Evolutionary conservation across 2,888 invertebrate genomes (phyloP).

Genomic region (Sipha maydis): DNA sequence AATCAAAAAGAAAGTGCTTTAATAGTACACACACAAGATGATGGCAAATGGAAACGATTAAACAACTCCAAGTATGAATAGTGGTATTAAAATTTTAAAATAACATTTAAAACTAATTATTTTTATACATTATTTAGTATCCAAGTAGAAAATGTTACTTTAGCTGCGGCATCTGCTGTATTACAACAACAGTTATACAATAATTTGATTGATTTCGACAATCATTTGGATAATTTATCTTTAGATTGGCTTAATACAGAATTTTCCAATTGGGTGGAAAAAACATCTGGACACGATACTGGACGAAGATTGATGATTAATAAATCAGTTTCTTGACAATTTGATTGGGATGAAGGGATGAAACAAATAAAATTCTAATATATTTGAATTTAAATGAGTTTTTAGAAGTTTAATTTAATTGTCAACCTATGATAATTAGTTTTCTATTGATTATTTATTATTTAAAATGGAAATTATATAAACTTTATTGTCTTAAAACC

Average conservation of each 20-base stretch:
- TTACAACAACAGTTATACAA: conserved; percentile 77
- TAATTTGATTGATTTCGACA: conserved; percentile 91
- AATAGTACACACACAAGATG: conserved; percentile 76
- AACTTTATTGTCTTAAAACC: background rate
- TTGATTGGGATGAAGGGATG: conserved; percentile 56
- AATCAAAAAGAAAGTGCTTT: conserved; percentile 77
- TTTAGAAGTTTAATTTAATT: conserved; percentile 36
- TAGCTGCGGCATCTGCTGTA: conserved; percentile 77
- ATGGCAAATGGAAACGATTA: conserved; percentile 81
- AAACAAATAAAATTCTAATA: conserved; percentile 60
- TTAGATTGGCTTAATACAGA: conserved; percentile 77
- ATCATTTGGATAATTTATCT: conserved; percentile 90
- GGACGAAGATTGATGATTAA: conserved; percentile 35
- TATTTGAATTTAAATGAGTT: conserved; percentile 12
- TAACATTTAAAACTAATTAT: conserved; percentile 11
- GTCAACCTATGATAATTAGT: background rate
- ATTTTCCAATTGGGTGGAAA: conserved; percentile 36
- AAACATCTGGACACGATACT: conserved; percentile 32
- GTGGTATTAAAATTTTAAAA: background rate
- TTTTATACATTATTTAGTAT: conserved; percentile 63
- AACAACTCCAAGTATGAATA: conserved; percentile 70
- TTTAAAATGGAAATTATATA: background rate
- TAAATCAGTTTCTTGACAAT: conserved; percentile 59
- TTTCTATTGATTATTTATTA: conserved; percentile 1
- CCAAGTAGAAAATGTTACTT: conserved; percentile 69